Base-by-base conservation (phyloP, 30 jellyfish, hydroid and myxozoan genomes). In the Haliclystus octoradiatus region DNA sequence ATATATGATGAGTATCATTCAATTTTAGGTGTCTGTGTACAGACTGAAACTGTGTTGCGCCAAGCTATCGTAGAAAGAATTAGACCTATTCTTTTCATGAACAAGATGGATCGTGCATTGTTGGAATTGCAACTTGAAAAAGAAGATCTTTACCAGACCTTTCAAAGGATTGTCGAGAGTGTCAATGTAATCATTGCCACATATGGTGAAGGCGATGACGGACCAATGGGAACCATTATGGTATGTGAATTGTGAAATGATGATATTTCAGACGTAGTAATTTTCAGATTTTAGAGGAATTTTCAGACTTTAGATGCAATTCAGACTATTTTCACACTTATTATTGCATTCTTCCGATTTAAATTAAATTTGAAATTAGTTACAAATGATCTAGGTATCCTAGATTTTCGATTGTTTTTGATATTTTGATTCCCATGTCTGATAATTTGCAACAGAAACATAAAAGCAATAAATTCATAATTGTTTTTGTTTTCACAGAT, bases 1-100 rank as follows among this genome's bases (percentile, higher is more conserved):
- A n/a, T n/a, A n/a, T n/a, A n/a, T n/a, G n/a, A n/a, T n/a, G n/a
- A n/a, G n/a, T n/a, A n/a, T n/a, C n/a, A n/a, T n/a, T n/a, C n/a
- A 5, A 64, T 13, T 49, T 63, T 40, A 91, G 99, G 99, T 93
- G 99, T 93, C 27, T 93, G 99, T 76, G 99, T 93, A 0, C 99
- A 93, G 52, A 93, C 99, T 26, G 99, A 93, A 68, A 93, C 99
- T 66, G 99, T 93, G 29, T 53, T 93, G 79, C 95, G 99, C n/a
- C 99, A 93, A 74, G 97, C 99, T 31, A 81, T 93, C 52, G 79
- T 94, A 5, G 99, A 93, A 65, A 68, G 99, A 46, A 87, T 93
- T 73, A 93, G 72, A 83, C 99, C 99, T 33, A 89, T 93, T 19
- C 77, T 93, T 25, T 93, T 93, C 77, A 93, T 93, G 99, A 93